These are phyloP conservation scores for Amaurobius ferox DNA, from an alignment of 2,888 invertebrate species.

Conservation along the genomic window DNA sequence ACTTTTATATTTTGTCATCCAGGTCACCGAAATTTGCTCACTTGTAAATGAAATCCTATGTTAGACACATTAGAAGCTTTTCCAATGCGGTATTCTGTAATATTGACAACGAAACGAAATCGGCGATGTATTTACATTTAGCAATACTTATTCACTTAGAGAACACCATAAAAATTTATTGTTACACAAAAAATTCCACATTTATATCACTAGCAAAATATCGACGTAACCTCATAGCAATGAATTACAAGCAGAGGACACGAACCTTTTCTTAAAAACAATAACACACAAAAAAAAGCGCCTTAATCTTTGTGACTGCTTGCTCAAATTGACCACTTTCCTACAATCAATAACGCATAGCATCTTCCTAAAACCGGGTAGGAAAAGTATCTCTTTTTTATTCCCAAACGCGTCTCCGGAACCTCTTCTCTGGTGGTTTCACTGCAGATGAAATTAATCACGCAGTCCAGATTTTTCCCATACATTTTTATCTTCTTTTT, in stretches of 20 bases:
- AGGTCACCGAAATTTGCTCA: too few species aligned
- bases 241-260: neutral
- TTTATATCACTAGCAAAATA: too few species aligned
- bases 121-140: too few species aligned
- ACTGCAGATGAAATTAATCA: slow-evolving; percentile 64
- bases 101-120: too few species aligned
- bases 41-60: too few species aligned
- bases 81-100: too few species aligned
- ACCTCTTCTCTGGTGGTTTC: slow-evolving; percentile 19
- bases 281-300: neutral
- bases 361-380: slow-evolving; percentile 37
- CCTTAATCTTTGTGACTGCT: slow-evolving; percentile 10
- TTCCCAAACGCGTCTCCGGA: slow-evolving; percentile 17
- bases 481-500: slow-evolving; percentile 21
- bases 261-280: neutral
- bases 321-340: slow-evolving; percentile 64
- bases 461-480: slow-evolving; percentile 61
- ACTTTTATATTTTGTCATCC: too few species aligned
- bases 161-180: too few species aligned
- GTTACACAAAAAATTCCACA: too few species aligned
- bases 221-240: too few species aligned
- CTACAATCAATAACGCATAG: neutral
- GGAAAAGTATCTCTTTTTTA: slow-evolving; percentile 41
- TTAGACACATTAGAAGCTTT: too few species aligned
- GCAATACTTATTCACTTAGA: too few species aligned